Conservation (phyloP, 2,888 invertebrate genomes). For the Drosophila setosimentum region DNA sequence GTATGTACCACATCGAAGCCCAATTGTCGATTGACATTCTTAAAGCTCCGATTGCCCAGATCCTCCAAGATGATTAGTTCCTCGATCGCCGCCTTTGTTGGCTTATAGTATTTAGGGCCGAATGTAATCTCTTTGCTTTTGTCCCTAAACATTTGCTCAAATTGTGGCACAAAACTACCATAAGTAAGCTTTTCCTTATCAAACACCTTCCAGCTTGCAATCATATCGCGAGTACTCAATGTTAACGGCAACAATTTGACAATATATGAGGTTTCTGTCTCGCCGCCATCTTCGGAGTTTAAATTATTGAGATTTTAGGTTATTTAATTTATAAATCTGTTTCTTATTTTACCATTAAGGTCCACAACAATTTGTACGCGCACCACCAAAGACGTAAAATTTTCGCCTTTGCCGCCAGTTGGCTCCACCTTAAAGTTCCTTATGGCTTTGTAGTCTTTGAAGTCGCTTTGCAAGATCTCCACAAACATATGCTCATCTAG, state of each 20-base stretch:
- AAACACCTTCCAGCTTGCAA: conserved; percentile 74
- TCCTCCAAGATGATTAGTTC: conserved; percentile 81
- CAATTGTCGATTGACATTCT: conserved; percentile 63
- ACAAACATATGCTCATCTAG: conserved; percentile 54
- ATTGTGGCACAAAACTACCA: conserved; percentile 72
- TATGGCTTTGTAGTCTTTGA: conserved; percentile 58
- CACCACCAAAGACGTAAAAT: conserved; percentile 77
- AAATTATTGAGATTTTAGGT: neutral
- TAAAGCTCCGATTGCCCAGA: conserved; percentile 62
- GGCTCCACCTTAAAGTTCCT: conserved; percentile 55
- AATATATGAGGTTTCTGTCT: conserved; percentile 64
- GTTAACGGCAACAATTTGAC: conserved; percentile 66
- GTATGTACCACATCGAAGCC: conserved; percentile 85
- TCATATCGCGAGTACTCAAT: conserved; percentile 49
- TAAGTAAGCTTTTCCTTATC: conserved; percentile 81
- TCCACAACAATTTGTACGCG: conserved; percentile 63
- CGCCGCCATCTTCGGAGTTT: conserved; percentile 53
- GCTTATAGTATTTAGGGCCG: conserved; percentile 67
- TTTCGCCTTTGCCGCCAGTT: conserved; percentile 75
- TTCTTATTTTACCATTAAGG: conserved; percentile 59
- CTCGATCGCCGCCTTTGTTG: conserved; percentile 15
- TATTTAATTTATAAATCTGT: neutral
- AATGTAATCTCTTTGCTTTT: conserved; percentile 63
- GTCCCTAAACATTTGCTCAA: conserved; percentile 72
- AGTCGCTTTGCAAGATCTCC: conserved; percentile 63